Conservation (phyloP, 2,888 invertebrate genomes). For the Pachliopta kotzebuea region DNA sequence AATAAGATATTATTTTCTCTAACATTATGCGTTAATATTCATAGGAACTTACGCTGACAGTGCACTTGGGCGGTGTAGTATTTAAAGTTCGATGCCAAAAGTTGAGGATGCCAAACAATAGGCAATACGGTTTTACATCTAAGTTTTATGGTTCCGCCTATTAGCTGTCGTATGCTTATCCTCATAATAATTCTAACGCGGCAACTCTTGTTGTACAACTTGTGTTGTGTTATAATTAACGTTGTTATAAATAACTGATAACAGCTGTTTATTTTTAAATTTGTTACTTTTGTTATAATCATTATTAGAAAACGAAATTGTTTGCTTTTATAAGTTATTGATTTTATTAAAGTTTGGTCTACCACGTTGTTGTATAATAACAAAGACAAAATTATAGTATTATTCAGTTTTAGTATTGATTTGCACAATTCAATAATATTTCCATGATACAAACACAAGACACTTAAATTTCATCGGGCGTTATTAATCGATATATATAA, state of each 20-base stretch:
- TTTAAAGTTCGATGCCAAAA: conserved; percentile 73
- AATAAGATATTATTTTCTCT: conserved; percentile 47
- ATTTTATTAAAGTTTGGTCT: not conserved
- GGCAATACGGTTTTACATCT: conserved; percentile 65
- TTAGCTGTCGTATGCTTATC: conserved; percentile 43
- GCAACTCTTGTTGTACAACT: too few species aligned
- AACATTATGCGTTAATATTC: conserved; percentile 62
- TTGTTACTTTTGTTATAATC: too few species aligned
- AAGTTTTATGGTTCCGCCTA: conserved; percentile 61
- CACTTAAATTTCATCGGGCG: conserved; percentile 26
- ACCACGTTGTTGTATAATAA: not conserved
- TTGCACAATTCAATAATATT: not conserved
- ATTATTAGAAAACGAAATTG: too few species aligned
- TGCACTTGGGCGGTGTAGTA: conserved; percentile 50
- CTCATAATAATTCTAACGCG: conserved; percentile 52
- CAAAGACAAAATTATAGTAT: not conserved
- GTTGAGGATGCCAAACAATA: conserved; percentile 76
- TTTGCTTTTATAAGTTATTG: too few species aligned
- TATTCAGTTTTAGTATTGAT: not conserved
- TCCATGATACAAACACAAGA: conserved; percentile 6
- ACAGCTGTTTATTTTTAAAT: too few species aligned
- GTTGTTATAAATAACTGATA: too few species aligned
- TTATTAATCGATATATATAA: conserved; percentile 10
- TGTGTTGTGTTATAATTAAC: too few species aligned
- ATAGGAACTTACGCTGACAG: conserved; percentile 69